Conservation (phyloP, 1,140 invertebrate species). For the Euwallacea fornicatus region DNA sequence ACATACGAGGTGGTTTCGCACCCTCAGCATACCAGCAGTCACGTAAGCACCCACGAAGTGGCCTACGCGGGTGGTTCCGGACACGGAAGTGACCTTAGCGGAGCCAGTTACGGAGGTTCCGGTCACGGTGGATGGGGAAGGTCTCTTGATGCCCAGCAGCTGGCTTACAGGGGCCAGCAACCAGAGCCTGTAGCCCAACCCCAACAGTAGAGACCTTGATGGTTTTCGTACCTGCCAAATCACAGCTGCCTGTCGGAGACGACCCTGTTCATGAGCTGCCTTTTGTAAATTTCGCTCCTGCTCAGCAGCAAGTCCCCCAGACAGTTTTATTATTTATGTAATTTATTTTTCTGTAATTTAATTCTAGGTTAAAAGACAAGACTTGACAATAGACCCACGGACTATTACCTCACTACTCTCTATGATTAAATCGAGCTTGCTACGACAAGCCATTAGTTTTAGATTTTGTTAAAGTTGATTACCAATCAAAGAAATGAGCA, state of each 20-base stretch:
- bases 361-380: constrained; percentile 3
- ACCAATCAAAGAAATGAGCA: background rate
- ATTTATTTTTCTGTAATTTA: constrained; percentile 28
- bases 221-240: constrained; percentile 52
- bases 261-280: constrained; percentile 6
- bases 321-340: constrained; percentile 21
- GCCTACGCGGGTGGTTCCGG: constrained; percentile 56
- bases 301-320: background rate
- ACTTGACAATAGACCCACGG: background rate
- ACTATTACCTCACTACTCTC: background rate
- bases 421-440: no score
- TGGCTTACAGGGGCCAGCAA: constrained; percentile 72
- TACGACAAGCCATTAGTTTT: background rate
- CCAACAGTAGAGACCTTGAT: constrained; percentile 27
- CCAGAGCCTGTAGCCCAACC: constrained; percentile 42
- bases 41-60: constrained; percentile 64
- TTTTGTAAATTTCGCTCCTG: constrained; percentile 31
- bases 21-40: constrained; percentile 72
- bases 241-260: constrained; percentile 20
- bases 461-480: constrained; percentile 9
- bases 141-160: constrained; percentile 69
- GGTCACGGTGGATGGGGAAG: constrained; percentile 71
- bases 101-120: constrained; percentile 58
- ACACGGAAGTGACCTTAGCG: constrained; percentile 58
- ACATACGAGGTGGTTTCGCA: constrained; percentile 83